Evolutionary conservation across 2,888 invertebrate genomes (phyloP).

Genomic region (Orthosia cruda): DNA sequence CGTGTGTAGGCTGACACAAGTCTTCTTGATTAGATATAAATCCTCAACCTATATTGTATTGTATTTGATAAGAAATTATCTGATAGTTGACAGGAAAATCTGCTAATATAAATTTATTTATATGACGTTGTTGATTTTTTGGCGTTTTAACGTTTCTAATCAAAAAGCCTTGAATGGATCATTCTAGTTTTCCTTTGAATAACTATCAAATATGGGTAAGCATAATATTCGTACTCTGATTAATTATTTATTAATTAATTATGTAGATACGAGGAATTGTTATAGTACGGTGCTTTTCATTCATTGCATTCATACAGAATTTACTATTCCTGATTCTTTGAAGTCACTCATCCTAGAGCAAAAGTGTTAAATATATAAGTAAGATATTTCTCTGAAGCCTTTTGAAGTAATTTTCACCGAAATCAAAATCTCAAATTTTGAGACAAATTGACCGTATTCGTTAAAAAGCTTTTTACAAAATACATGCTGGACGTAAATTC

Average conservation of each 20-base stretch:
- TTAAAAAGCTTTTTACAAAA: conserved; percentile 21
- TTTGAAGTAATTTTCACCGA: not conserved
- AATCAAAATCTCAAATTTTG: not conserved
- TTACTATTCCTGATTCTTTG: not conserved
- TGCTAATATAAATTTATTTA: no score
- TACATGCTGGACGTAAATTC: conserved; percentile 2
- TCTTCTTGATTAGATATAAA: conserved; percentile 2
- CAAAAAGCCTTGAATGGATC: no score
- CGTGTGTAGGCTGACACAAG: no score
- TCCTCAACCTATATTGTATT: not conserved
- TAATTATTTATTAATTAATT: not conserved
- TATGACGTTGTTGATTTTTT: no score
- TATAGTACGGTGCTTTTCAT: not conserved
- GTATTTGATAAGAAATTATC: not conserved
- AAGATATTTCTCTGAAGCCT: not conserved
- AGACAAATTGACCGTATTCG: not conserved
- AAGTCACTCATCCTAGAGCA: not conserved
- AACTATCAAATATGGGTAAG: no score
- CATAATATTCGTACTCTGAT: no score
- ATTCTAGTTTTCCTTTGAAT: no score
- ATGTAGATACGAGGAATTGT: not conserved
- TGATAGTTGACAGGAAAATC: not conserved
- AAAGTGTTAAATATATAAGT: no score
- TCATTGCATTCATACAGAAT: not conserved
- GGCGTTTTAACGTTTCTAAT: no score